Evolutionary conservation across 2,888 invertebrate species (phyloP), one percentile per base, ranked within the genome.

Genomic region (Ectemnius cavifrons): DNA sequence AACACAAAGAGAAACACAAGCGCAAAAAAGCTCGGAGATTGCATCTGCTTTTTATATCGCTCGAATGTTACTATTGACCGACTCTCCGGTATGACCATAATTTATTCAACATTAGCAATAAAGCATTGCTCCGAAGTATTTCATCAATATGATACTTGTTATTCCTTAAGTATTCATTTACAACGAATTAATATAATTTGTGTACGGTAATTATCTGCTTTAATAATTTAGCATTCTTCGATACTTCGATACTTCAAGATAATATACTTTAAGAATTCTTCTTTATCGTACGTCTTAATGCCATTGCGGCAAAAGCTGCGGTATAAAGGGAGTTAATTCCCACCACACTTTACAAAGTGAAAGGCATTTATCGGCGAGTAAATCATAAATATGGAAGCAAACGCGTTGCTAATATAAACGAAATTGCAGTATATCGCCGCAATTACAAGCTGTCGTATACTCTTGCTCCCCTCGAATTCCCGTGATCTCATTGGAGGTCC

Each of bases 11-110:
- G 18, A 11, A 46, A 57, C 8, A 45, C 37, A 47, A 14, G 23
- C 16, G 52, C 8, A 56, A 58, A 62, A n/a, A 1, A 46, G n/a
- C 4, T n/a, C n/a, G 5, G 45, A 52, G 63, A 67, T 63, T 28
- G 59, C 67, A 13, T 46, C 16, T 4, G n/a, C 77, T 20, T 46
- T 71, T 60, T 68, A 71, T 70, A 67, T 63, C 37, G 65, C 52
- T 56, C 72, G 60, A 52, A n/a, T 69, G 67, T 49, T 77, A 71
- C 52, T 68, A 37, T 57, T 71, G 62, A 16, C 72, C 18, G 58
- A 60, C 8, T 58, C 74, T 59, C 63, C 59, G 66, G 60, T 57
- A 52, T 63, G 58, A 79, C 68, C 57, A n/a, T 18, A 52, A 37
- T 65, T 73, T 47, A 56, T 60, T 58, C 13, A 37, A 8, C 61